phyloP scores from a whole-genome alignment of 1,140 invertebrate genomes.

The Orussus abietinus region DNA sequence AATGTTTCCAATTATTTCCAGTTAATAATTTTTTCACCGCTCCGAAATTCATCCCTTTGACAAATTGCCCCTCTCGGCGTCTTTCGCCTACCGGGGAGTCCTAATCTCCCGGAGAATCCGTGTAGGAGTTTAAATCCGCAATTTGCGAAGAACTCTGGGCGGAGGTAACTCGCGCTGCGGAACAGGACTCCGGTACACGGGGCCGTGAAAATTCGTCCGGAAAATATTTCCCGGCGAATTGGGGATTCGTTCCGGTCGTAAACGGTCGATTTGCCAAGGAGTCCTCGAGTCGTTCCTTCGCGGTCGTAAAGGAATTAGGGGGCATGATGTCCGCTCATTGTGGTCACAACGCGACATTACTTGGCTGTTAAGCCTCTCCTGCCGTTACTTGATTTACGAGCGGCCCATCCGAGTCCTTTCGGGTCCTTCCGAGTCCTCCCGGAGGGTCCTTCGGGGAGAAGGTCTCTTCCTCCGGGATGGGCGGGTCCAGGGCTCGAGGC shows the following conservation, averaged over 20 bases:
- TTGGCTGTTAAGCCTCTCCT: slow-evolving; percentile 22
- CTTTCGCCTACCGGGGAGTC: background rate
- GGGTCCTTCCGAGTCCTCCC: background rate
- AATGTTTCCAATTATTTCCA: too few species aligned
- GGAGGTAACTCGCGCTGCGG: too few species aligned
- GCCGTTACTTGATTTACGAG: slow-evolving; percentile 31
- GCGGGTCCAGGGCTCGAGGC: too few species aligned
- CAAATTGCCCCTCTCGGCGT: too few species aligned
- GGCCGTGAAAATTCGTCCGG: too few species aligned
- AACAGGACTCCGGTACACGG: too few species aligned
- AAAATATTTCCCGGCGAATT: too few species aligned
- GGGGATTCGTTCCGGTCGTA: slow-evolving; percentile 22
- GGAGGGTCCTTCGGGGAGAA: background rate
- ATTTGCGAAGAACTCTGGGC: background rate
- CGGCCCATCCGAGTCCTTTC: background rate
- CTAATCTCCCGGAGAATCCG: slow-evolving; percentile 1
- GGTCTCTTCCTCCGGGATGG: too few species aligned
- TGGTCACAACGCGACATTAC: slow-evolving; percentile 30
- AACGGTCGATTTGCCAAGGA: slow-evolving; percentile 9
- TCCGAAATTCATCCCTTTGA: too few species aligned
- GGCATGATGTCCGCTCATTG: slow-evolving; percentile 28
- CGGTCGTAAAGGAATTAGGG: slow-evolving; percentile 26
- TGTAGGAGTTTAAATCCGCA: background rate
- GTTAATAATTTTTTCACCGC: too few species aligned
- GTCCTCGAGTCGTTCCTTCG: slow-evolving; percentile 7